Base-by-base conservation (phyloP, 2,797 vertebrate genomes). In the Coreius guichenoti region DNA sequence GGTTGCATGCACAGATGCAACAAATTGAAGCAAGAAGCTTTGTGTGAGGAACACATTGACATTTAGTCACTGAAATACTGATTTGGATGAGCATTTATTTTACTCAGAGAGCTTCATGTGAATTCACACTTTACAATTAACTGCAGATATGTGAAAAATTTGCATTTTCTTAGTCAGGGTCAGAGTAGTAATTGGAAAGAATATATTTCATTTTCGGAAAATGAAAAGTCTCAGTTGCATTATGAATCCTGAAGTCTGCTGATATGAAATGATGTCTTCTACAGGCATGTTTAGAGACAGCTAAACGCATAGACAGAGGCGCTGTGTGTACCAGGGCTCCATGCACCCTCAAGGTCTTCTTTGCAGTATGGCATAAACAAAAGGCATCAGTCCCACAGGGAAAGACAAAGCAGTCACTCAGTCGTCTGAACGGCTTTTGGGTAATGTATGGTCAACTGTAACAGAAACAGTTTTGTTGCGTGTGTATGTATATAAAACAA, bases 331-430 rank as follows among this genome's bases (percentile, higher is more conserved):
- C 82, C 82, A 84, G 74, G 82, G 63, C 82, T 84, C 82, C 73
- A 76, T 77, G 68, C 33, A 17, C n/a, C 74, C 82, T 84, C 74
- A 84, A 84, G 74, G 82, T 84, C 74, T 84, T 78, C 82, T 84
- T 78, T 68, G 45, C 82, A 78, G 82, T 69, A 43, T 78, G 47
- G 11, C 29, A 39, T 23, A 58, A 84, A 84, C 82, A 84, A 78
- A 84, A 77, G 82, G 36, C 74, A 77, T 77, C 73, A 78, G 74
- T 84, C 82, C 82, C 74, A 69, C 23, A 43, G 49, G 0, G 7
- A 56, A 84, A 78, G 49, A 78, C 82, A 84, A 84, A 84, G 82
- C 49, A 43, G 63, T 70, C 49, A 84, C 82, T 84, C 74, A 76
- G 6, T 58, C n/a, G 69, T 84, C 12, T 84, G 73, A 78, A 70